These are phyloP conservation scores for Gymnocephalus cernua DNA, from an alignment of 2,113 vertebrate species.

Conservation along the genomic window DNA sequence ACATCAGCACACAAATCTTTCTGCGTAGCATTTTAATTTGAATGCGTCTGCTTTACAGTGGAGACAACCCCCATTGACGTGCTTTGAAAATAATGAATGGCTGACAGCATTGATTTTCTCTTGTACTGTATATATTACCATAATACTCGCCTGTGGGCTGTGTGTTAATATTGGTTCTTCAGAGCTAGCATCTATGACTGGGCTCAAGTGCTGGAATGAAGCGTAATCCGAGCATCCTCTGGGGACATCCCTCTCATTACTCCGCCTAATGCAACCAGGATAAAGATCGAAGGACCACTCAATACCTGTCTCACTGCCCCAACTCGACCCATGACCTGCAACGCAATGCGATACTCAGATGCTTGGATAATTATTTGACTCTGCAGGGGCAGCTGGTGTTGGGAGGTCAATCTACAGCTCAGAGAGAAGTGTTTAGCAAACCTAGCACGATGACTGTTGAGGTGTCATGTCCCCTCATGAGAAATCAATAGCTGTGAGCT, in stretches of 20 bases:
- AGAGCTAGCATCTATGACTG: neutral
- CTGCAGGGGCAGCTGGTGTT: conserved; percentile 29
- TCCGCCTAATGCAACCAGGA: conserved; percentile 35
- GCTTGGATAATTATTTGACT: conserved; percentile 40
- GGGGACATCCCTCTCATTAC: conserved; percentile 31
- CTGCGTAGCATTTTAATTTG: conserved; percentile 38
- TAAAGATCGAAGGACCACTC: conserved; percentile 56
- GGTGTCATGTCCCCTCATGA: neutral
- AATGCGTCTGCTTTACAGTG: conserved; percentile 20
- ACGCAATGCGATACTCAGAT: neutral
- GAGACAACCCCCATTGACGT: conserved; percentile 34
- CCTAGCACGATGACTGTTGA: conserved; percentile 16
- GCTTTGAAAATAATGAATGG: conserved; percentile 58
- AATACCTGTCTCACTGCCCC: conserved; percentile 41
- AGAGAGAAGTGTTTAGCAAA: conserved; percentile 22
- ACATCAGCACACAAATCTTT: conserved; percentile 26
- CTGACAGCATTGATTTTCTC: conserved; percentile 52
- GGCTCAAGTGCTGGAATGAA: conserved; percentile 24
- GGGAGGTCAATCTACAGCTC: conserved; percentile 23
- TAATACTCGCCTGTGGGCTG: conserved; percentile 26
- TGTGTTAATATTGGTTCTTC: conserved; percentile 42
- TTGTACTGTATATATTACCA: conserved; percentile 54
- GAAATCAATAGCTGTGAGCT: conserved; percentile 59
- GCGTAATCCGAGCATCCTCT: neutral
- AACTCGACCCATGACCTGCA: conserved; percentile 35